Evolutionary conservation across 2,888 invertebrate genomes (phyloP).

Genomic region (Eumacrocentrus americanus): DNA sequence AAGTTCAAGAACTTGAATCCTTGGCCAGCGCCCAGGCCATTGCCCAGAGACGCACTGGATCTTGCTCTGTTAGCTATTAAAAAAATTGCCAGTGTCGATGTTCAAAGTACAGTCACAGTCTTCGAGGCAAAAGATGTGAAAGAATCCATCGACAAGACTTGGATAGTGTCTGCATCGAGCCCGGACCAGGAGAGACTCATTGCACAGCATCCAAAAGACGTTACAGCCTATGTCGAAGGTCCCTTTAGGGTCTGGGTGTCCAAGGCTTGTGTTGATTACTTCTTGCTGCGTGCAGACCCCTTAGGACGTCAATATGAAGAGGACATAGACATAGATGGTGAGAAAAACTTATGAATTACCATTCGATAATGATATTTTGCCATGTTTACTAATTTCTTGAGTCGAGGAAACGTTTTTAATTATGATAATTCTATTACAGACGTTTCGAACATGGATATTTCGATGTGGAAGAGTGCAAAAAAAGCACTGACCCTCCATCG

Average conservation of each 20-base stretch:
- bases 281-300: slow-evolving; percentile 78
- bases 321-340: slow-evolving; percentile 71
- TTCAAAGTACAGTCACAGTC: slow-evolving; percentile 69
- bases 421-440: slow-evolving; percentile 64
- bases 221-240: slow-evolving; percentile 81
- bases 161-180: slow-evolving; percentile 90
- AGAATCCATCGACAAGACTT: slow-evolving; percentile 84
- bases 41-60: slow-evolving; percentile 79
- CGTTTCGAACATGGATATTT: slow-evolving; percentile 72
- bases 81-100: slow-evolving; percentile 84
- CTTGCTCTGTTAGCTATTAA: slow-evolving; percentile 83
- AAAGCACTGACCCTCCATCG: slow-evolving; percentile 63
- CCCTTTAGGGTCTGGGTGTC: slow-evolving; percentile 81
- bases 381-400: too few relatives aligned
- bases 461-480: slow-evolving; percentile 64
- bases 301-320: slow-evolving; percentile 22
- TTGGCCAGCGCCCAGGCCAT: slow-evolving; percentile 78
- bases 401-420: too few relatives aligned
- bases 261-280: slow-evolving; percentile 80
- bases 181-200: slow-evolving; percentile 75
- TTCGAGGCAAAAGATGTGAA: slow-evolving; percentile 75
- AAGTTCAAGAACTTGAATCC: slow-evolving; percentile 92
- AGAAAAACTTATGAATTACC: too few relatives aligned
- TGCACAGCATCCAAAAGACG: slow-evolving; percentile 65
- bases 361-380: too few relatives aligned